These are phyloP conservation scores for Aphis gossypii DNA, from an alignment of 1,140 invertebrate species.

Conservation along the genomic window DNA sequence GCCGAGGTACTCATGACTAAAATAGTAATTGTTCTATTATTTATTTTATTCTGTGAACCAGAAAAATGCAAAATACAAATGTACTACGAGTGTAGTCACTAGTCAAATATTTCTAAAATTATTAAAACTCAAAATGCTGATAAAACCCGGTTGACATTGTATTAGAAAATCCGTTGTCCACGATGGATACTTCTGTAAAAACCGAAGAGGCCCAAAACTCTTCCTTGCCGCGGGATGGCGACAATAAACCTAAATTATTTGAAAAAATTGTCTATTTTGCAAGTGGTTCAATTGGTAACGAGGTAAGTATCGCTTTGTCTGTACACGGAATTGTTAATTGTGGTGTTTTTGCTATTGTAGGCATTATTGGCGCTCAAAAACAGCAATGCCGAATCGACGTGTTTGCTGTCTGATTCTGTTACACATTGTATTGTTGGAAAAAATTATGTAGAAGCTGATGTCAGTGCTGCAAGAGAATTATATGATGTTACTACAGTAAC, in stretches of 20 bases:
- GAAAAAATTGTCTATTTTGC: constrained; percentile 46
- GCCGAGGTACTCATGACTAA: background rate
- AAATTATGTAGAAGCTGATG: constrained; percentile 78
- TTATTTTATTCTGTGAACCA: background rate
- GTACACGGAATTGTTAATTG: background rate
- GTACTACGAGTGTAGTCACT: background rate
- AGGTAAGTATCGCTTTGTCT: background rate
- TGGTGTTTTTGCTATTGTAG: background rate
- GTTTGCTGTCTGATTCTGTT: constrained; percentile 86
- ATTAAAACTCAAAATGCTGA: background rate
- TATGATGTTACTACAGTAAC: constrained; percentile 89
- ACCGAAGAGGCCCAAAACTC: background rate
- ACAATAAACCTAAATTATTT: background rate
- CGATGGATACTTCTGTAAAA: constrained; percentile 39
- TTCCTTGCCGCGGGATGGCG: background rate
- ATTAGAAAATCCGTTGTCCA: background rate
- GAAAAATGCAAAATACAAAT: too few species aligned
- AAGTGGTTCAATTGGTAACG: constrained; percentile 28
- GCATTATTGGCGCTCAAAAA: constrained; percentile 70
- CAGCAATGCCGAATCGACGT: constrained; percentile 82
- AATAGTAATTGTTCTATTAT: background rate
- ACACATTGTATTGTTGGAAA: constrained; percentile 87
- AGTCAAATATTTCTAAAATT: background rate
- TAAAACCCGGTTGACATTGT: background rate
- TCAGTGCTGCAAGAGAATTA: constrained; percentile 85